Base-by-base conservation (phyloP, 23 tunicate genomes). In the Ascidia mentula region DNA sequence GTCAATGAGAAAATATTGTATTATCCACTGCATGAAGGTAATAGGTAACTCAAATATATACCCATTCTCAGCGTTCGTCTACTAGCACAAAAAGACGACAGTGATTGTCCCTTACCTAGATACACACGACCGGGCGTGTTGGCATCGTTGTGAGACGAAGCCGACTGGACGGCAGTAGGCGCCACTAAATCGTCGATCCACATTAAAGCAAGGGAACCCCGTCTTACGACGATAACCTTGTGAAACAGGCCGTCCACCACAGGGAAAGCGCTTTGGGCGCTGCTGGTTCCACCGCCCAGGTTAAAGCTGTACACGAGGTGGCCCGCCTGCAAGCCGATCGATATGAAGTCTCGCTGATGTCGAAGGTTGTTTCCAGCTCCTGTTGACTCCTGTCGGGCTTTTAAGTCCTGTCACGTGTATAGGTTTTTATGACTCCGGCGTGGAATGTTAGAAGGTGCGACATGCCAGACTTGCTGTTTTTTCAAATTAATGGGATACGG, bases 221-320 rank as follows among this genome's bases (percentile, higher is more conserved):
- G 81, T 59, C 98, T 69, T 0, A 88, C 83, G 31, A 88, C 82
- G 5, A 81, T 81, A 35, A 79, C 89, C 0, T 80, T 69, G 78
- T 93, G 98, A 89, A 88, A 84, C 30, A 78, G 37, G 18, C 93
- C 93, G 69, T 93, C 98, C 0, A 89, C 75, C 8, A 93, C 88
- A n/a, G 82, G 81, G 72, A 85, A 84, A 6, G 45, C 30, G 65
- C 93, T 88, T 22, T 4, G 65, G 40, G 93, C 94, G 39, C 40
- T 77, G 32, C 83, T 82, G 31, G 60, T 77, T 59, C 89, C 86
- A 5, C 87, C 82, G 6, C 98, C 98, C 32, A 88, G 69, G 31
- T 81, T 70, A 60, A 93, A 88, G 5, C 65, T 46, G 73, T 88
- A 93, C 18, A 77, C 87, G 9, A 93, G 69, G 45, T 80, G 20